Percentiles rank a stretch among this genome's conserved stretches.
phyloP scores from a whole-genome alignment of 1,140 invertebrate species.

The Heliconius congener region DNA sequence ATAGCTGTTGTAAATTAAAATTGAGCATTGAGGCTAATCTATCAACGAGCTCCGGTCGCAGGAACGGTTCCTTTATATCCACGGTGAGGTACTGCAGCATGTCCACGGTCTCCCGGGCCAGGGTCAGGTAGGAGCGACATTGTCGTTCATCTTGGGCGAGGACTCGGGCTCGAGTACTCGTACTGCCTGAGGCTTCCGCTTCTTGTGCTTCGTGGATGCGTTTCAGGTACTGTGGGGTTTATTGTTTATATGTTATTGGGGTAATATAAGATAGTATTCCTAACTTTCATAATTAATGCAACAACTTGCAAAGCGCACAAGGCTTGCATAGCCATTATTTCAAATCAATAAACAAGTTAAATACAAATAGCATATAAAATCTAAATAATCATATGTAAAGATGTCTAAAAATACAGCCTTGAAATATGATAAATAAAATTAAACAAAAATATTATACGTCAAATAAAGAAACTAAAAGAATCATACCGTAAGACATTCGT shows the following conservation, averaged over 20 bases:
- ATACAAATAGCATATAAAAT: no score
- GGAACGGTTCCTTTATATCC: slow-evolving; percentile 96
- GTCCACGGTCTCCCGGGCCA: slow-evolving; percentile 97
- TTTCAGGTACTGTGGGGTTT: slow-evolving; percentile 89
- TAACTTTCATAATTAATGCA: no score
- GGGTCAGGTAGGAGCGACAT: slow-evolving; percentile 96
- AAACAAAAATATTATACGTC: no score
- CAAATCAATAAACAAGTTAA: no score
- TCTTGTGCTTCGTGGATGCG: slow-evolving; percentile 97
- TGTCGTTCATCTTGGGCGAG: slow-evolving; percentile 95
- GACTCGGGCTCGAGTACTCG: slow-evolving; percentile 84
- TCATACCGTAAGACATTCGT: slow-evolving; percentile 89
- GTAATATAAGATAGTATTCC: no score
- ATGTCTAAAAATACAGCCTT: no score
- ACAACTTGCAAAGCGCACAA: no score
- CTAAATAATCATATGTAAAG: no score
- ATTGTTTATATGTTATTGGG: no score
- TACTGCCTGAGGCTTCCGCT: slow-evolving; percentile 83
- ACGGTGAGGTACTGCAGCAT: slow-evolving; percentile 98
- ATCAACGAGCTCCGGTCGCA: slow-evolving; percentile 94
- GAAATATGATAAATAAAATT: no score
- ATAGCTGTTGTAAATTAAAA: slow-evolving; percentile 98
- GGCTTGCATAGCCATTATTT: no score
- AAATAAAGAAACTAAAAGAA: not conserved
- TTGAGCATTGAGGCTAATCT: slow-evolving; percentile 98